Conservation (phyloP, 2,113 vertebrate genomes). For the Megaceryle torquata region DNA sequence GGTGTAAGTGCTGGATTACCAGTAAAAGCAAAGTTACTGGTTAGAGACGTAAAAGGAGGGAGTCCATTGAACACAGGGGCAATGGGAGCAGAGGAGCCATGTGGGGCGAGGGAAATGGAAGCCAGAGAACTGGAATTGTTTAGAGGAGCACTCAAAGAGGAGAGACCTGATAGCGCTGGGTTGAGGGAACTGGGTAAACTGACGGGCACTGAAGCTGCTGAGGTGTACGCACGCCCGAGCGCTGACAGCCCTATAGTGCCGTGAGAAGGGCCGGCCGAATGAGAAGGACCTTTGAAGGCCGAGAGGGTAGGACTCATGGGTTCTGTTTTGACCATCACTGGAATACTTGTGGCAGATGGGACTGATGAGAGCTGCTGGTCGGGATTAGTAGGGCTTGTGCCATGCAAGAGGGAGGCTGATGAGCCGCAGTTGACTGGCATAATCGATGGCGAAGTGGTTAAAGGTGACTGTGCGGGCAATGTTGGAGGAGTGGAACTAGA, state of each 20-base stretch:
- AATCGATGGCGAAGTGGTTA: constrained; percentile 53
- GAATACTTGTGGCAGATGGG: constrained; percentile 68
- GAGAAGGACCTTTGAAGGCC: constrained; percentile 89
- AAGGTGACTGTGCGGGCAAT: constrained; percentile 64
- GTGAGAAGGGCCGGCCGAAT: constrained; percentile 79
- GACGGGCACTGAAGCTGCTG: constrained; percentile 80
- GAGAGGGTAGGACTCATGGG: constrained; percentile 87
- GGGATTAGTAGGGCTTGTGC: constrained; percentile 66
- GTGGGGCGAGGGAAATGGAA: constrained; percentile 69
- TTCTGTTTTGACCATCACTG: constrained; percentile 75
- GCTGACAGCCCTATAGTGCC: constrained; percentile 78
- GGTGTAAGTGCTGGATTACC: constrained; percentile 73
- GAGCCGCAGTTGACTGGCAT: constrained; percentile 66
- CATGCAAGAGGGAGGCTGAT: constrained; percentile 61
- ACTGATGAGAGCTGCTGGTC: constrained; percentile 70
- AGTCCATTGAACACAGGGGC: constrained; percentile 82
- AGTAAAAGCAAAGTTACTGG: constrained; percentile 75
- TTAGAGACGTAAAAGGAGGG: constrained; percentile 80
- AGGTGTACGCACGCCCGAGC: constrained; percentile 79
- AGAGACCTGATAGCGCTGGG: constrained; percentile 65
- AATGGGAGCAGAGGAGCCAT: constrained; percentile 70
- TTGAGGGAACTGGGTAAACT: constrained; percentile 80
- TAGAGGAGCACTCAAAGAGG: constrained; percentile 66
- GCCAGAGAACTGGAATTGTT: constrained; percentile 70
- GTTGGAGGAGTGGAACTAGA: constrained; percentile 53